Conservation (phyloP, 2,797 vertebrate species). For the Halcyon badia region DNA sequence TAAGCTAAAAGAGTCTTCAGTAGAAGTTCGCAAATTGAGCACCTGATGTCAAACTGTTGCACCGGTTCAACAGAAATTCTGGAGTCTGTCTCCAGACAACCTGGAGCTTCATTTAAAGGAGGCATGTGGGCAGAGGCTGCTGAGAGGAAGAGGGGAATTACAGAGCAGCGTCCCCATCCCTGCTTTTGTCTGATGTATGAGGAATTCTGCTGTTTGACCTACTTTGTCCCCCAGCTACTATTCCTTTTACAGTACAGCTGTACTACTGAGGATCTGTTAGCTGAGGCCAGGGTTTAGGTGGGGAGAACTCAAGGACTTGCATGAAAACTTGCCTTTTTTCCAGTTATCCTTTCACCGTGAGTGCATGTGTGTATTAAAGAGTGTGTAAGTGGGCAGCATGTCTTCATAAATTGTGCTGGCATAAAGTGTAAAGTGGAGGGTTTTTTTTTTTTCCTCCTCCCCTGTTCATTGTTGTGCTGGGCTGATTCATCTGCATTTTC, state of each 20-base stretch:
- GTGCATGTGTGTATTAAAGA: not conserved
- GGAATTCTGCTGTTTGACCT: not conserved
- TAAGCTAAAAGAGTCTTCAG: not conserved
- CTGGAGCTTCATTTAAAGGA: not conserved
- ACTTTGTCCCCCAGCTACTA: not conserved
- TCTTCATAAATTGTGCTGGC: not conserved
- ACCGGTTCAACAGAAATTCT: not conserved
- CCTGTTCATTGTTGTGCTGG: not conserved
- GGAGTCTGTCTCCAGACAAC: not conserved
- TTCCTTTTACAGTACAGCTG: not conserved
- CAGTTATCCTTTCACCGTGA: not conserved
- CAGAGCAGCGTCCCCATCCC: not conserved
- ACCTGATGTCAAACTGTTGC: not conserved
- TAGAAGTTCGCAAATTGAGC: not conserved
- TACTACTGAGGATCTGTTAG: not conserved
- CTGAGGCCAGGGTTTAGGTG: not conserved
- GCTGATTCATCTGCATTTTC: slow-evolving; percentile 11
- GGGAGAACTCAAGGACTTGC: not conserved
- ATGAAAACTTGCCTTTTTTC: not conserved
- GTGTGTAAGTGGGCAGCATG: not conserved
- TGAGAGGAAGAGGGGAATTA: not conserved
- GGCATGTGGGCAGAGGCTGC: not conserved
- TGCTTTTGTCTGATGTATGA: not conserved
- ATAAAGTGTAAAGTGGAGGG: not conserved
- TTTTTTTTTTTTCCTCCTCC: not conserved